Evolutionary conservation across 2,113 vertebrate genomes (phyloP).

Genomic region (Misgurnus anguillicaudatus): DNA sequence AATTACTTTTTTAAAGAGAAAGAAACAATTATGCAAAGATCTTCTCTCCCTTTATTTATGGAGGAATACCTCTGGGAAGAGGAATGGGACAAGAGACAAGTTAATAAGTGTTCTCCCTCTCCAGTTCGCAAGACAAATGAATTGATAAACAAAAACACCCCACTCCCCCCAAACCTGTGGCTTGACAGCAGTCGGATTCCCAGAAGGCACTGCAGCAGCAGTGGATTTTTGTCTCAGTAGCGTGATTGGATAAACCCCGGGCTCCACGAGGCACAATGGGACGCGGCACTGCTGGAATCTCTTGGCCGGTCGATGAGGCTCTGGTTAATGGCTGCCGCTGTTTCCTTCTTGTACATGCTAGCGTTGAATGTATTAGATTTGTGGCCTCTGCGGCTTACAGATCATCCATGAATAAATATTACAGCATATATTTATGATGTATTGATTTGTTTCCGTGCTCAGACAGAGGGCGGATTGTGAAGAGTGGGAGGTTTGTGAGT

Average conservation of each 20-base stretch:
- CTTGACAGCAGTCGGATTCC: constrained; percentile 38
- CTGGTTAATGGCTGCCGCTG: constrained; percentile 40
- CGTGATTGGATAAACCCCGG: constrained; percentile 22
- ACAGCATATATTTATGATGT: constrained; percentile 42
- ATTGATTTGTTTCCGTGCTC: constrained; percentile 31
- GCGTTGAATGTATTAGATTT: constrained; percentile 40
- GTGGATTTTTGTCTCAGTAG: constrained; percentile 26
- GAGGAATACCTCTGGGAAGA: constrained; percentile 43
- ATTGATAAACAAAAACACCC: constrained; percentile 42
- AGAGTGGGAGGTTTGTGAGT: background rate
- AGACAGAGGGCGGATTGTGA: background rate
- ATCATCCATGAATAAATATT: constrained; percentile 43
- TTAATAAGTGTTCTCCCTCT: constrained; percentile 42
- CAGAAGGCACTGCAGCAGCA: constrained; percentile 41
- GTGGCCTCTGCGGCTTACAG: constrained; percentile 42
- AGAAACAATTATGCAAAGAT: constrained; percentile 72
- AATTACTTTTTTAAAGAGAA: constrained; percentile 71
- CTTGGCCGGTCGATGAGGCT: constrained; percentile 35
- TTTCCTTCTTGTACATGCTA: constrained; percentile 36
- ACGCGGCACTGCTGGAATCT: constrained; percentile 22
- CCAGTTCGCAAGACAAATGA: constrained; percentile 37
- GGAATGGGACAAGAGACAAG: constrained; percentile 37
- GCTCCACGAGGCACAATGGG: constrained; percentile 5
- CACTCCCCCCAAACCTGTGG: background rate
- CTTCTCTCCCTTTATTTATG: constrained; percentile 44